phyloP scores from a whole-genome alignment of 1,140 invertebrate species.

The Oedothorax gibbosus region DNA sequence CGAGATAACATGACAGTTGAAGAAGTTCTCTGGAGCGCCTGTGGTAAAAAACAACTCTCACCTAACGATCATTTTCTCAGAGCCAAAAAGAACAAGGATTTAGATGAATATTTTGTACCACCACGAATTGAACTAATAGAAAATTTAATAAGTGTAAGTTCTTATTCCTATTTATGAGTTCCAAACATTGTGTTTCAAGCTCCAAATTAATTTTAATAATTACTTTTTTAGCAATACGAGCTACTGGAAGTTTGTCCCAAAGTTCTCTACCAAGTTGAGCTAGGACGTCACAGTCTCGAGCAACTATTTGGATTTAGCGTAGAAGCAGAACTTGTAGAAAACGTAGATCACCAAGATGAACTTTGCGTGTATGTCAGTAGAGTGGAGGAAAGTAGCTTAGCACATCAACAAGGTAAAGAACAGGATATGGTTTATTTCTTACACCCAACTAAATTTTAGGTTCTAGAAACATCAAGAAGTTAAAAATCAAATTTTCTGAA shows the following conservation, averaged over 20 bases:
- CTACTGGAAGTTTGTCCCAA: constrained; percentile 96
- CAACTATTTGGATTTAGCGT: constrained; percentile 98
- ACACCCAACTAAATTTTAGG: not conserved
- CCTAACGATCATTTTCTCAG: constrained; percentile 95
- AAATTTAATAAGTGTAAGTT: constrained; percentile 85
- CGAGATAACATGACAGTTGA: constrained; percentile 93
- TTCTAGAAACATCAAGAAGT: not conserved
- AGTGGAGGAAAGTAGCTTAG: constrained; percentile 93
- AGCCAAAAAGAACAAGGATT: constrained; percentile 92
- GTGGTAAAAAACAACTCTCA: constrained; percentile 88
- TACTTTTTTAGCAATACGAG: constrained; percentile 87
- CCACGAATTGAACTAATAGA: constrained; percentile 92
- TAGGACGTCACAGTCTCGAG: constrained; percentile 86
- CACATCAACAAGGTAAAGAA: constrained; percentile 90
- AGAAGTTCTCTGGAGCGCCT: constrained; percentile 92
- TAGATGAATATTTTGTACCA: constrained; percentile 95
- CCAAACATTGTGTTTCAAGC: not conserved
- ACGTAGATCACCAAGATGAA: constrained; percentile 94
- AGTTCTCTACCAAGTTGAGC: constrained; percentile 95
- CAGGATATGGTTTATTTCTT: not conserved
- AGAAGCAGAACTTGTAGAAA: constrained; percentile 95
- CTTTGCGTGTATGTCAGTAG: constrained; percentile 96
- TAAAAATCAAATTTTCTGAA: not conserved
- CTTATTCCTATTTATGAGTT: not conserved
- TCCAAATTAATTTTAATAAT: not conserved